Evolutionary conservation across 2,797 vertebrate genomes (phyloP).

Genomic region (Alexandromys oeconomus): DNA sequence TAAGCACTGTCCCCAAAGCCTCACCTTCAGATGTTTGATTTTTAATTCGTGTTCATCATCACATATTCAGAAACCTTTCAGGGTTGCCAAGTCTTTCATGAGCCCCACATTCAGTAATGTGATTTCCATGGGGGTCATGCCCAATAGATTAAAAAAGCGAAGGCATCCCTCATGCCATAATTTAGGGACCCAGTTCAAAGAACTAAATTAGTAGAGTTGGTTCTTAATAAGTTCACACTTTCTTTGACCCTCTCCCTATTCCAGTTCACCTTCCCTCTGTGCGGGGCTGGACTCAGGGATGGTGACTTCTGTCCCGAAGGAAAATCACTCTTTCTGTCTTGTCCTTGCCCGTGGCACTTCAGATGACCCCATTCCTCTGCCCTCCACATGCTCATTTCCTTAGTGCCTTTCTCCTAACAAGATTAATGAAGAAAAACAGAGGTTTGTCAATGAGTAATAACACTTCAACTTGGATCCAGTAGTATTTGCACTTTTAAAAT

Average conservation of each 20-base stretch:
- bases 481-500: conserved; percentile 60
- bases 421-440: conserved; percentile 59
- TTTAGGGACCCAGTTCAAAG: not conserved
- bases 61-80: not conserved
- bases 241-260: not conserved
- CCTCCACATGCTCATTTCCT: not conserved
- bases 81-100: not conserved
- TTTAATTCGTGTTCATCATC: not conserved
- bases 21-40: not conserved
- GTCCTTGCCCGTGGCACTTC: not conserved
- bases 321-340: not conserved
- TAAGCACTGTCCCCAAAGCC: not conserved
- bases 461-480: not conserved
- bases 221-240: conserved; percentile 16
- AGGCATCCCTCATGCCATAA: accelerated
- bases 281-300: not conserved
- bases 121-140: not conserved
- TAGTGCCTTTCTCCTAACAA: not conserved
- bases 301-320: not conserved
- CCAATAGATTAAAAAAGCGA: not conserved
- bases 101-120: not conserved
- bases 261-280: not conserved
- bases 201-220: not conserved
- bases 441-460: conserved; percentile 43
- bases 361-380: not conserved